Evolutionary conservation across 2,888 invertebrate species (phyloP).

Genomic region (Tyria jacobaeae): DNA sequence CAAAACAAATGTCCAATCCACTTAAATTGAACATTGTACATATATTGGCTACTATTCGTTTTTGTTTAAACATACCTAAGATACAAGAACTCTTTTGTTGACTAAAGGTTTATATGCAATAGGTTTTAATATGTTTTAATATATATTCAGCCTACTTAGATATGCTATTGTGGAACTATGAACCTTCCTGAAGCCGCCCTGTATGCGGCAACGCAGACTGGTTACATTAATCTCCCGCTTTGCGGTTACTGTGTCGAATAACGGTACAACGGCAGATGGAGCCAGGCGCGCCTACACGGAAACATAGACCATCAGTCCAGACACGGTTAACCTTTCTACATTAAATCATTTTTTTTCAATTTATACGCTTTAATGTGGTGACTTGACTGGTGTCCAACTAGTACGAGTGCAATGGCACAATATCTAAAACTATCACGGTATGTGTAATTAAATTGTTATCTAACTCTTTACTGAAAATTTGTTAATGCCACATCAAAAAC

Average conservation of each 20-base stretch:
- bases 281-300: conserved; percentile 70
- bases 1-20: conserved; percentile 6
- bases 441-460: no score
- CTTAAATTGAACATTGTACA: background rate
- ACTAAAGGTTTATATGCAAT: background rate
- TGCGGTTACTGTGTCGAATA: conserved; percentile 83
- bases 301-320: conserved; percentile 66
- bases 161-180: conserved; percentile 33
- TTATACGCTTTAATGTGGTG: no score
- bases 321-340: conserved; percentile 30
- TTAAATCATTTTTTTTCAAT: background rate
- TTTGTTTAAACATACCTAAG: background rate
- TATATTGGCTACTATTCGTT: background rate
- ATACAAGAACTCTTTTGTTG: background rate
- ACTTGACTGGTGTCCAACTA: no score
- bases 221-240: conserved; percentile 80
- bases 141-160: conserved; percentile 34
- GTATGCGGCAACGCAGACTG: conserved; percentile 66
- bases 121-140: background rate
- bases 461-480: no score
- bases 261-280: conserved; percentile 79
- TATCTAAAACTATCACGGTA: no score
- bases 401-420: no score
- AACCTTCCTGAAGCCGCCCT: conserved; percentile 53
- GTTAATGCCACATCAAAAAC: no score